Evolutionary conservation across 2,113 vertebrate genomes (phyloP).

Genomic region (Bolborhynchus lineola): DNA sequence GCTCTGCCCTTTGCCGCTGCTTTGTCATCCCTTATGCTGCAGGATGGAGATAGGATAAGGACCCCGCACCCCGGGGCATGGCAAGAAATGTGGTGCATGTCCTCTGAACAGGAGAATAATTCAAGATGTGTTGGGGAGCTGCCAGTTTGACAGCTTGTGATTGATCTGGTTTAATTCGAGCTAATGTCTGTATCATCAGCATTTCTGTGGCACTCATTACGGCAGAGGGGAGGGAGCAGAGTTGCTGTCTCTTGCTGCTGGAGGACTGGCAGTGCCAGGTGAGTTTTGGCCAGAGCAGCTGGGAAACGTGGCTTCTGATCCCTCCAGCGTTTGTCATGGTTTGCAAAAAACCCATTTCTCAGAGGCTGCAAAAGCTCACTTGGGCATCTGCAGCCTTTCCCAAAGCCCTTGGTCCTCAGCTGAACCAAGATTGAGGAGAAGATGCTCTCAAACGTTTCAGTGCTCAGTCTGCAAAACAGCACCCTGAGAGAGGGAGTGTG

Average conservation of each 20-base stretch:
- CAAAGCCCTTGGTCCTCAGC: not conserved
- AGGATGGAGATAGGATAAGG: not conserved
- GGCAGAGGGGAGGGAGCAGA: not conserved
- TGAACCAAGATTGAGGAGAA: not conserved
- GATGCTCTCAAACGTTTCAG: not conserved
- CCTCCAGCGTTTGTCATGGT: accelerated
- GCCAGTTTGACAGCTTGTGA: not conserved
- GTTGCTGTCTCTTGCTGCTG: not conserved
- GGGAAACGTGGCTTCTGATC: not conserved
- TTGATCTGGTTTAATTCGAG: not conserved
- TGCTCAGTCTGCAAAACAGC: not conserved
- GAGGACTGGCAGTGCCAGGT: not conserved
- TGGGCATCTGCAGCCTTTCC: not conserved
- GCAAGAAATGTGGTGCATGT: accelerated
- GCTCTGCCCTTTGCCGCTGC: not conserved
- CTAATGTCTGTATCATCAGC: not conserved
- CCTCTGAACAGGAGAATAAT: not conserved
- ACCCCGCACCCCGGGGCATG: accelerated
- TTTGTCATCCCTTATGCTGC: not conserved
- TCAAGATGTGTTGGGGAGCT: not conserved
- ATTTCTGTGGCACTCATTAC: accelerated
- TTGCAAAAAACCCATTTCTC: not conserved
- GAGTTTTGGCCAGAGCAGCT: not conserved
- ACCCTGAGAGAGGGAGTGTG: accelerated
- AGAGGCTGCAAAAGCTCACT: not conserved